Base-by-base conservation (phyloP, 2,113 vertebrate genomes). In the Rhabdornis inornatus region DNA sequence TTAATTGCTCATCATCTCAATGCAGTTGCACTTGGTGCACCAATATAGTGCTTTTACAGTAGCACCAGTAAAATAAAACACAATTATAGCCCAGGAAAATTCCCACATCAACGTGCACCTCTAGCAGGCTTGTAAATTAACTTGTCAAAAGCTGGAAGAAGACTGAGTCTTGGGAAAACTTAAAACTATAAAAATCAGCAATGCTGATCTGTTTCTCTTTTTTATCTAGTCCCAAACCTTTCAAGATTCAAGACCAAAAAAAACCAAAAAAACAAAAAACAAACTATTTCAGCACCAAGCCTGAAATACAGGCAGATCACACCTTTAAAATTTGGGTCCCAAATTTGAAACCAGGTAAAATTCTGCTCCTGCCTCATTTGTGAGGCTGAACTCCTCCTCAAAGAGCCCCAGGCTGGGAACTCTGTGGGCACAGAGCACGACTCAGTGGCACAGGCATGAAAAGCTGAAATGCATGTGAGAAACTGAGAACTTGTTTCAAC, bases 1-100 rank as follows among this genome's bases (percentile, higher is more conserved):
- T 96, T 95, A 95, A 94, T 95, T 83, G 91, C 68, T 87, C 82
- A 80, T 84, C 68, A 66, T 68, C 71, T 93, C 56, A 71, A 68
- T 44, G 39, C 33, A 82, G 74, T 57, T 72, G 81, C 57, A 81
- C 64, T 59, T 79, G 88, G 45, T 49, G 49, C 22, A 91, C 33
- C 77, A 50, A 49, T 71, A 68, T 20, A 84, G n/a, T 15, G 11
- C 28, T 91, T 83, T 92, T 78, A 77, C 42, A 87, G 39, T 40
- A 33, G 25, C 4, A 63, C 4, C 18, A 72, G 60, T 77, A 59
- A 75, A 92, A 83, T 45, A 89, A 91, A 90, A 42, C 40, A 87
- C 72, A 91, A 15, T 76, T 90, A 85, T 44, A 89, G 53, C 68
- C 66, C 66, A 85, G 70, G 69, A 75, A 86, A 91, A 91, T 83